Conservation (phyloP, 2,888 invertebrate species). For the Adineta ricciae region DNA sequence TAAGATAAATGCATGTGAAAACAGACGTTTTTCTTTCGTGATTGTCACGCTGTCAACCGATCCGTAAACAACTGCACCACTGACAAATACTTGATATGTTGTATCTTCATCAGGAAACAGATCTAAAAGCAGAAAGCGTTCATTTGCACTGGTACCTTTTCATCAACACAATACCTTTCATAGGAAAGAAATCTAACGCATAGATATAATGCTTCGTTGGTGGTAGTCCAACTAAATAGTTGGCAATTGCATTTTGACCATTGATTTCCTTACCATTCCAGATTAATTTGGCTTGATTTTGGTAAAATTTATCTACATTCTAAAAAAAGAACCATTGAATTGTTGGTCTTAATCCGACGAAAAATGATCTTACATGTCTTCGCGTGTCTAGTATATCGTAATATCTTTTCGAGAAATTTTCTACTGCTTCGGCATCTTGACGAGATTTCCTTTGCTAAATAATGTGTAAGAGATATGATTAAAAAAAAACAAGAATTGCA, state of each 20-base stretch:
- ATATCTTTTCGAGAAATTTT: constrained; percentile 1
- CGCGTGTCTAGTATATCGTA: constrained; percentile 1
- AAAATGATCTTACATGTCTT: not conserved
- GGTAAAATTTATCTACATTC: not conserved
- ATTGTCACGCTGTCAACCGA: not conserved
- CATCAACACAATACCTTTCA: not conserved
- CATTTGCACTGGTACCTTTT: too few species aligned
- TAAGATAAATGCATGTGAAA: not conserved
- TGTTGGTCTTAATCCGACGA: not conserved
- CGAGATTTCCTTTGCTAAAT: constrained; percentile 14
- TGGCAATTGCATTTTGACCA: not conserved
- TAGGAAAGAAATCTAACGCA: constrained; percentile 18
- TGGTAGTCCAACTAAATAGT: not conserved
- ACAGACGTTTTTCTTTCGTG: not conserved
- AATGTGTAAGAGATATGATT: not conserved
- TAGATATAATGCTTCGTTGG: not conserved
- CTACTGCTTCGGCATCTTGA: constrained; percentile 10
- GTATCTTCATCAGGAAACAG: constrained; percentile 6
- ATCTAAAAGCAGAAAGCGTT: not conserved
- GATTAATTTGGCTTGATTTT: not conserved
- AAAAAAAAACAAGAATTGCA: not conserved
- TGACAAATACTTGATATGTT: constrained; percentile 12
- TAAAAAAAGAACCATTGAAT: not conserved
- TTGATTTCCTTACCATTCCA: not conserved
- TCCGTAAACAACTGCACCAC: not conserved